phyloP scores from a whole-genome alignment of 1,140 invertebrate species.

The Drosophila bocki region DNA sequence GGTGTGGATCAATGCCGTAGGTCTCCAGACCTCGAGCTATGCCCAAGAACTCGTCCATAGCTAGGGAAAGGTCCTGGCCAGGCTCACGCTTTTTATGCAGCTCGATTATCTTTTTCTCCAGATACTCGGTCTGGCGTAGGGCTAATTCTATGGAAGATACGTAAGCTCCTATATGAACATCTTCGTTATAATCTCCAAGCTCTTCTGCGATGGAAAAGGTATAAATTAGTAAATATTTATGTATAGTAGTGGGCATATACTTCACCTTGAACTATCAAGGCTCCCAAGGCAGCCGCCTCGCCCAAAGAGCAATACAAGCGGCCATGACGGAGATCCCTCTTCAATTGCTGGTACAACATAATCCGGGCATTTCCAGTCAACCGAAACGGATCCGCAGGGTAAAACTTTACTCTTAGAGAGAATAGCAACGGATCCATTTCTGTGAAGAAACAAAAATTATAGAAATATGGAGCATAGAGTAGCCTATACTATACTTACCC shows the following conservation, averaged over 20 bases:
- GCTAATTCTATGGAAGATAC: slow-evolving; percentile 96
- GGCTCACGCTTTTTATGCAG: slow-evolving; percentile 91
- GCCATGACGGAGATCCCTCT: slow-evolving; percentile 97
- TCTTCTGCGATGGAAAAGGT: slow-evolving; percentile 89
- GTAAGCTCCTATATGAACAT: slow-evolving; percentile 95
- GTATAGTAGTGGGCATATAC: neutral
- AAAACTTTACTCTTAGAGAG: slow-evolving; percentile 97
- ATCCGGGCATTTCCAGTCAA: slow-evolving; percentile 77
- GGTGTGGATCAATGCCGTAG: slow-evolving; percentile 98
- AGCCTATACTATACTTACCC: slow-evolving; percentile 87
- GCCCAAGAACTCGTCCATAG: slow-evolving; percentile 80
- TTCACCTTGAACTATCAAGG: slow-evolving; percentile 96
- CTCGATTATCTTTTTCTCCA: slow-evolving; percentile 96
- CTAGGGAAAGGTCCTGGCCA: slow-evolving; percentile 66
- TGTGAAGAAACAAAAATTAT: slow-evolving; percentile 72
- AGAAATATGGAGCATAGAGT: neutral
- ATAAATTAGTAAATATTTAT: neutral
- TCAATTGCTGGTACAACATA: slow-evolving; percentile 93
- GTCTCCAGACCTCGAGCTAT: slow-evolving; percentile 95
- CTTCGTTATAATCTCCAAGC: slow-evolving; percentile 96
- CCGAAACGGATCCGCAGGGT: slow-evolving; percentile 94
- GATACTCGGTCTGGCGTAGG: slow-evolving; percentile 94
- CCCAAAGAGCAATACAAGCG: slow-evolving; percentile 95
- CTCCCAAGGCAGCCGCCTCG: slow-evolving; percentile 95
- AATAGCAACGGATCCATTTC: slow-evolving; percentile 95